Conservation (phyloP, 2,113 vertebrate genomes). For the Pollimyrus isidori region DNA sequence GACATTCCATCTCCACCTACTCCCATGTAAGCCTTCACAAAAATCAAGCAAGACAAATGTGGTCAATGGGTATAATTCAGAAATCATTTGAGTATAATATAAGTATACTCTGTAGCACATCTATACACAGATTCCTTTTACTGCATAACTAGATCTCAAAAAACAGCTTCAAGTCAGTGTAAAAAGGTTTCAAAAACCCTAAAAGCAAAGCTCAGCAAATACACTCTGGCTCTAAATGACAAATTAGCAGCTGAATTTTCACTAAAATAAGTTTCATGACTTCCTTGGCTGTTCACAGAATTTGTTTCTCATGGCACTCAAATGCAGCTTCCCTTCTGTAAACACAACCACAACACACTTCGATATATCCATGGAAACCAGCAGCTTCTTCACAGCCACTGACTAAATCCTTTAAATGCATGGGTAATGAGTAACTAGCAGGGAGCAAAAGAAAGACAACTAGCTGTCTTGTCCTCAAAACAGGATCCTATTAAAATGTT, state of each 20-base stretch:
- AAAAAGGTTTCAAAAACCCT: not conserved
- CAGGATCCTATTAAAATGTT: not conserved
- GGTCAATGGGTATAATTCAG: not conserved
- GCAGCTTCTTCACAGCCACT: not conserved
- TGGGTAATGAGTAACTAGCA: not conserved
- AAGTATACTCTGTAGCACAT: not conserved
- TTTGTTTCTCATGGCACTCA: not conserved
- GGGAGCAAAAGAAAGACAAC: not conserved
- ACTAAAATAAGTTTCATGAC: not conserved
- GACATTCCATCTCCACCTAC: conserved; percentile 1
- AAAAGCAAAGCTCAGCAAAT: not conserved
- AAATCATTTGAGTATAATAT: not conserved
- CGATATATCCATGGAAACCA: not conserved
- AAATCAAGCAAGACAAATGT: not conserved
- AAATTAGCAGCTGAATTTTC: not conserved
- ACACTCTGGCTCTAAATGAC: not conserved
- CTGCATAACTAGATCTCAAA: not conserved
- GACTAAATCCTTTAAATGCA: not conserved
- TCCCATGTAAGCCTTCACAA: not conserved
- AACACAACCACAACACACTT: not conserved
- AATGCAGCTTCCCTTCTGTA: not conserved
- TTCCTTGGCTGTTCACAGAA: not conserved
- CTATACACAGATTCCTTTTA: not conserved
- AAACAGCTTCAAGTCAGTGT: not conserved
- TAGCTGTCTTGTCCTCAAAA: not conserved